Base-by-base conservation (phyloP, 2,113 vertebrate species). In the Xiphophorus couchianus region DNA sequence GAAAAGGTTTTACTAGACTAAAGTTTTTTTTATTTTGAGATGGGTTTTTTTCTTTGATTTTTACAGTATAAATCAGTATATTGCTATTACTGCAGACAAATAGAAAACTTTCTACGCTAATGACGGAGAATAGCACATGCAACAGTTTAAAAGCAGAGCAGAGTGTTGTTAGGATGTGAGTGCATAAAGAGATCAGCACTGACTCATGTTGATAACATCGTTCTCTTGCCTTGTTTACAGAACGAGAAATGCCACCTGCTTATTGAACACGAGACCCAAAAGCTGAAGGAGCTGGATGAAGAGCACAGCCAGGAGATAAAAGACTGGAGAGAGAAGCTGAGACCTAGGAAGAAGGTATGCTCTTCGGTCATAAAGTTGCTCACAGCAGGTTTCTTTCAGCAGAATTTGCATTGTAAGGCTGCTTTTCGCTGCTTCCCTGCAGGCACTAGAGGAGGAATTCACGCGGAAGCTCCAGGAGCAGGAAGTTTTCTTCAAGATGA, bases 401-500 rank as follows among this genome's bases (percentile, higher is more conserved):
- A 9, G 17, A 30, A 71, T 14, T 10, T 1, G 73, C 15, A 4
- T 13, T 3, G n/a, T 8, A 5, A n/a, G 51, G 61, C 73, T 69
- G 10, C 10, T 58, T 54, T n/a, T 58, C 90, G 82, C 84, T 82
- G 84, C 84, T 86, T 48, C 84, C 86, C 91, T 93, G 86, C 90
- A 99, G 98, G 97, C 96, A 0, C 87, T 99, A 62, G 98, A 99
- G 92, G 98, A 99, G 81, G 98, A 99, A 91, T 99, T 99, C 95
- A 96, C 96, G 33, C 95, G 98, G 61, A 99, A 98, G 86, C 94
- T 98, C 13, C 98, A 99, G 89, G 98, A 99, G 86, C 98, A 99
- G 90, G 98, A 99, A 89, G 96, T 99, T 69, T 99, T 99, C 93
- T 99, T 99, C 93, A 98, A 96, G 94, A 99, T 99, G 97, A 98